Base-by-base conservation (phyloP, 2,113 vertebrate genomes). In the Abramis brama region DNA sequence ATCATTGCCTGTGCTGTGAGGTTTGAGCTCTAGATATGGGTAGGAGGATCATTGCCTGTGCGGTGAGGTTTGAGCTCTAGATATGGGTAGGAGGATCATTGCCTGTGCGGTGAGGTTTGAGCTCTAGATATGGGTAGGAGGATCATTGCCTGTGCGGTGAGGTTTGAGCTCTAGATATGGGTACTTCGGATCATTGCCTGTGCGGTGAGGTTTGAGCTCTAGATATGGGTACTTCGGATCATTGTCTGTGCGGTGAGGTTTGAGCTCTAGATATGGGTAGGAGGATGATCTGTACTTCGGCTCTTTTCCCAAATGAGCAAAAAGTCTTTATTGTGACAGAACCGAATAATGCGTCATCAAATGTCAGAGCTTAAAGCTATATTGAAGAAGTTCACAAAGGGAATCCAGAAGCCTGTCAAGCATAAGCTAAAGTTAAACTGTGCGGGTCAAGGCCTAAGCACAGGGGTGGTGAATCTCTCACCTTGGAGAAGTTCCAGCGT, bases 401-500 rank as follows among this genome's bases (percentile, higher is more conserved):
- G 15, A n/a, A 43, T 79, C 25, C 3, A 60, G 19, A 70, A 36
- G 17, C 4, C 33, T 39, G 76, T 33, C 15, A 77, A 55, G 50
- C 45, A 52, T 57, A 21, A 55, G 19, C 27, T 1, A 52, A 43
- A 1, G 45, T 64, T 8, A 12, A 68, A 68, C 15, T 79, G 76
- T 39, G 52, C 33, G 19, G 45, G 73, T 52, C 73, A 30, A 7
- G 13, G 73, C 25, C 17, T 11, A 59, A 25, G 13, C 52, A 79
- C 27, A 23, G 39, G 39, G 21, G 12, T 21, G 11, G 25, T 50
- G 33, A 36, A 77, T 55, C 85, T 90, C 89, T 82, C 47, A 99
- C 98, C 96, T 98, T 99, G 0, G 96, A 97, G 93, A 99, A 99
- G 89, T 99, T 99, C 98, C 98, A 99, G 79, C 98, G 96, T 89